phyloP scores from a whole-genome alignment of 2,888 invertebrate genomes.

The Clitarchus hookeri region DNA sequence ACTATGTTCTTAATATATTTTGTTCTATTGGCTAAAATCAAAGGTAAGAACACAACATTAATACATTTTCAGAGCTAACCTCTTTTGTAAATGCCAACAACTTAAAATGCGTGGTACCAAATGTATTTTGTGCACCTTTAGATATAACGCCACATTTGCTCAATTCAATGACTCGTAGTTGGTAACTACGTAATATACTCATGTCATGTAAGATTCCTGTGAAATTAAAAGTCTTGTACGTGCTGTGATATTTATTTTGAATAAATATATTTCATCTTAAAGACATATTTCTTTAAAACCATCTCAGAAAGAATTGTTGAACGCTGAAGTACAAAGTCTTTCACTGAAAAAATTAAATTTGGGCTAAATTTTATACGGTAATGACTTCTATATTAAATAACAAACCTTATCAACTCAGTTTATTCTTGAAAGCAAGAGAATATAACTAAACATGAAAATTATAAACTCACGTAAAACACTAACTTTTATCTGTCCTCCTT shows the following conservation, averaged over 20 bases:
- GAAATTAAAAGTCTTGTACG: background rate
- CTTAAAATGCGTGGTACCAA: background rate
- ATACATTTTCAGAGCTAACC: too few relatives aligned
- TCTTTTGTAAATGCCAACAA: background rate
- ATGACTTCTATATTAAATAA: too few relatives aligned
- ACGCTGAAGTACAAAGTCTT: too few relatives aligned
- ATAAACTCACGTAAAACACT: too few relatives aligned
- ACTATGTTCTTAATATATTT: background rate
- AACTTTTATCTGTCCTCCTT: too few relatives aligned
- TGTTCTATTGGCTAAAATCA: too few relatives aligned
- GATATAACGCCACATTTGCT: background rate
- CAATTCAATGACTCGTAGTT: background rate
- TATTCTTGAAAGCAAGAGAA: too few relatives aligned
- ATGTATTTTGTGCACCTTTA: background rate
- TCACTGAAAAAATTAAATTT: too few relatives aligned
- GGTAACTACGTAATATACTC: background rate
- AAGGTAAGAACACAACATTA: background rate
- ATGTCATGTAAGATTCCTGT: background rate
- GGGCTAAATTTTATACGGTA: too few relatives aligned
- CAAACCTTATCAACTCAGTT: too few relatives aligned
- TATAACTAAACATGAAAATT: too few relatives aligned
- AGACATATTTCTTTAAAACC: background rate
- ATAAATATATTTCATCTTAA: background rate
- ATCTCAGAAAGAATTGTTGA: too few relatives aligned
- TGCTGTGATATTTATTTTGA: constrained; percentile 11